Conservation (phyloP, 2,888 invertebrate species). For the Dynastes grantii region DNA sequence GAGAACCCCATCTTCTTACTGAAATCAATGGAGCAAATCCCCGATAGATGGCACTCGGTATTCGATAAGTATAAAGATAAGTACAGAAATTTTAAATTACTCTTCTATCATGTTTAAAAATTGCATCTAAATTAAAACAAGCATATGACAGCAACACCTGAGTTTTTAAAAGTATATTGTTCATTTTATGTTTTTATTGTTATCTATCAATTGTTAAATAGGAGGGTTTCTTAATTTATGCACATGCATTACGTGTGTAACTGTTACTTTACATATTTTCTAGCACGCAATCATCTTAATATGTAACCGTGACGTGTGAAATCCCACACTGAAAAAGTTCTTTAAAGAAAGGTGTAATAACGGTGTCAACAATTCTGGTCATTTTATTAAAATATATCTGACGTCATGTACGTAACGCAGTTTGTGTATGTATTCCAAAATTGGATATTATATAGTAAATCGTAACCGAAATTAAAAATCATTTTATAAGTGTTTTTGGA, state of each 20-base stretch:
- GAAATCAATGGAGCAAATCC: too few species aligned
- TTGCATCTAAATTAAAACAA: neutral
- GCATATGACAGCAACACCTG: neutral
- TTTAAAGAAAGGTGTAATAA: slow-evolving; percentile 25
- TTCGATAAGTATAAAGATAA: too few species aligned
- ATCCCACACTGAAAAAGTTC: neutral
- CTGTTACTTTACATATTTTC: slow-evolving; percentile 15
- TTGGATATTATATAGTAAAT: neutral
- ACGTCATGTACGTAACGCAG: slow-evolving; percentile 24
- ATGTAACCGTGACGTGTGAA: slow-evolving; percentile 35
- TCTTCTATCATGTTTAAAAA: neutral
- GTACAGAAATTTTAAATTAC: too few species aligned
- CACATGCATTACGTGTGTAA: slow-evolving; percentile 6
- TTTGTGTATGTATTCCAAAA: slow-evolving; percentile 10
- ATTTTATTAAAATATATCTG: slow-evolving; percentile 41
- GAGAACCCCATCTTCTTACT: too few species aligned
- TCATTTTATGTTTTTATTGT: neutral
- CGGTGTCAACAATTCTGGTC: slow-evolving; percentile 16
- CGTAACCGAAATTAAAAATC: slow-evolving; percentile 18
- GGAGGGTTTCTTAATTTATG: neutral
- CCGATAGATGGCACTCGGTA: too few species aligned
- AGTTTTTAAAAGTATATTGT: neutral
- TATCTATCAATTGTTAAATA: neutral
- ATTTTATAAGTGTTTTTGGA: neutral
- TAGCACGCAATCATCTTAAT: slow-evolving; percentile 9